Evolutionary conservation across 1,140 invertebrate species (phyloP), one percentile per base, ranked within the genome.

Genomic region (Heliconius hermathena): DNA sequence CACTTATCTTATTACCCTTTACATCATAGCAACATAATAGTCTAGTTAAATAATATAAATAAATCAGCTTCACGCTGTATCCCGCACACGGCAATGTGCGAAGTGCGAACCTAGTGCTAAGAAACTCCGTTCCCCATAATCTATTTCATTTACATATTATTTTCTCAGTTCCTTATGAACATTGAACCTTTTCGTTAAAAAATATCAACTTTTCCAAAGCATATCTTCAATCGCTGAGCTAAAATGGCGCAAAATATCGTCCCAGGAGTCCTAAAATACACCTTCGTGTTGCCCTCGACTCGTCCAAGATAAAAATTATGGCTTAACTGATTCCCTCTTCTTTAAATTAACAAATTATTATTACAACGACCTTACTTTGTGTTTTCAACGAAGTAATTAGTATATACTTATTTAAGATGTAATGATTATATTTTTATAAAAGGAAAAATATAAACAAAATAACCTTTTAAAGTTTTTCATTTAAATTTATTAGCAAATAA

Each of bases 221-320:
- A 57, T 20, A 57, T 18, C 8, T 57, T 57, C 22, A 9, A 57
- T 57, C 73, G 41, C 41, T 46, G 41, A 36, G 66, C 54, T 76
- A 73, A 85, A 75, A 80, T 22, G 41, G 20, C 41, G 26, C n/a
- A 26, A 73, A 73, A 41, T 26, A 80, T 72, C 54, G 76, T 74
- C 82, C 81, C 79, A 83, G 80, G 71, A 82, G 73, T 81, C 80
- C 82, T 46, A 87, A 88, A 88, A 87, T 88, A 88, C 80, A 86
- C 80, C 74, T 81, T 76, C 49, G 3, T 26, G 22, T 46, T 46
- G 41, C 41, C 41, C 72, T 52, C 72, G 46, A 38, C 26, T 71
- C 26, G 29, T 73, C 11, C 8, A 8, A 2, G 20, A 57, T n/a
- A 22, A 57, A 57, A 57, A 57, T 57, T n/a, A 57, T 57, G 8